A percentile compares a stretch with the other conserved stretches of the same genome.
phyloP scores from a whole-genome alignment of 1,140 invertebrate species.

The Lepidostoma basale region DNA sequence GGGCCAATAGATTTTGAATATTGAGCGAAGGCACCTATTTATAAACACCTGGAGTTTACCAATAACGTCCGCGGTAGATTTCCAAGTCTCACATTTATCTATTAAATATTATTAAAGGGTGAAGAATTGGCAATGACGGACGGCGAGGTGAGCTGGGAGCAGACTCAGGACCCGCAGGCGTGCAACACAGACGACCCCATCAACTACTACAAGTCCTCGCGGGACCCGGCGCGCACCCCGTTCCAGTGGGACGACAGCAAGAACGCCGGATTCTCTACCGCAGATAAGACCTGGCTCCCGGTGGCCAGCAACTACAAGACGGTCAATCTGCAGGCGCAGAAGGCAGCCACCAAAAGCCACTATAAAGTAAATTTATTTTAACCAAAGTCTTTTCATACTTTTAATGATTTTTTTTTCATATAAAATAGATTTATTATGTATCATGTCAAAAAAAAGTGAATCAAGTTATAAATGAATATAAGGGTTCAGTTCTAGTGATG shows the following conservation, averaged over 20 bases:
- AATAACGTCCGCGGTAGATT: too few relatives aligned
- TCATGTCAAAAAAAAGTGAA: too few relatives aligned
- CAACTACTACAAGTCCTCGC: conserved; percentile 42
- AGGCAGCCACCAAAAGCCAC: conserved; percentile 52
- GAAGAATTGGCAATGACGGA: conserved; percentile 77
- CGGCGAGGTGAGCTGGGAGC: conserved; percentile 62
- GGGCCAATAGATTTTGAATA: too few relatives aligned
- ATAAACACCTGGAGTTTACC: too few relatives aligned
- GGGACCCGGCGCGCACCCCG: conserved; percentile 64
- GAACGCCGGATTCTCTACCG: conserved; percentile 63
- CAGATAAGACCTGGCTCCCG: conserved; percentile 67
- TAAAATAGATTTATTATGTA: too few relatives aligned
- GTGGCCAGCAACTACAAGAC: conserved; percentile 64
- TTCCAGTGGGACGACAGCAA: conserved; percentile 67
- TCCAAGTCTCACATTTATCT: too few relatives aligned
- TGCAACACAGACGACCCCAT: conserved; percentile 53
- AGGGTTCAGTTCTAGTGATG: too few relatives aligned
- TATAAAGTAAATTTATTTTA: conserved; percentile 49
- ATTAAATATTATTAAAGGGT: conserved; percentile 55
- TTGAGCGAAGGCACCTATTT: too few relatives aligned
- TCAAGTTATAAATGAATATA: too few relatives aligned
- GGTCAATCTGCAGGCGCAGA: conserved; percentile 59
- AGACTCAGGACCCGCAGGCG: conserved; percentile 57
- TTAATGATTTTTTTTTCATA: too few relatives aligned
- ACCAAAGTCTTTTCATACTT: conserved; percentile 1